Base-by-base conservation (phyloP, 1,140 invertebrate species). In the Chironomus tepperi region DNA sequence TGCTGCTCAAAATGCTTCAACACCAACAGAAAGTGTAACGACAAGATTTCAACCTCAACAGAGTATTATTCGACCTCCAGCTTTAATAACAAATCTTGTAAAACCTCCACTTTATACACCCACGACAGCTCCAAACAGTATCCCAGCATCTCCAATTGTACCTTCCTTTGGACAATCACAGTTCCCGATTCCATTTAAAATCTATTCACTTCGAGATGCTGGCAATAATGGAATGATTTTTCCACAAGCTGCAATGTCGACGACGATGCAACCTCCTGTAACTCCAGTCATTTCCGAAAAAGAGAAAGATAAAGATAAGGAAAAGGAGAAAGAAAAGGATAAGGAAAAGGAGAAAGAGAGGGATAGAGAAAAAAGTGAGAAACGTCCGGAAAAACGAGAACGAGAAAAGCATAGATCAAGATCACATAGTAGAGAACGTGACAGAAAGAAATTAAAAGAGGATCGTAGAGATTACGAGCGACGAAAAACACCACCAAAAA, bases 331-430 rank as follows among this genome's bases (percentile, higher is more conserved):
- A 70, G 16, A 18, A 6, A 70, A 7, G 1, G 16, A 18, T 9
- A 70, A 19, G 10, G 19, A 70, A 9, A 70, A 7, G 9, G 65
- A 70, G 8, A 18, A 16, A 19, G 65, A 67, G 1, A 67, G n/a
- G n/a, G 65, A 65, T n/a, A 3, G 64, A 3, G 43, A 57, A 57
- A 34, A 34, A 34, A 57, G 47, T n/a, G 47, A 57, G 15, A 57
- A 57, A 57, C 47, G 47, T n/a, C 12, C 47, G 0, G 47, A 57
- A 3, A 57, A 57, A 57, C 7, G 47, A 57, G 47, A 57, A 12
- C n/a, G 65, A 8, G 65, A 70, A 70, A 70, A 18, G 18, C 65
- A 21, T 70, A 70, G 65, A 70, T 67, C 65, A 3, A 16, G 65
- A 18, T 70, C 65, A 9, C 16, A 70, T 21, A 70, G 65, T 70